Conservation (phyloP, 64 coral and sea anemone genomes). For the Porites lutea region DNA sequence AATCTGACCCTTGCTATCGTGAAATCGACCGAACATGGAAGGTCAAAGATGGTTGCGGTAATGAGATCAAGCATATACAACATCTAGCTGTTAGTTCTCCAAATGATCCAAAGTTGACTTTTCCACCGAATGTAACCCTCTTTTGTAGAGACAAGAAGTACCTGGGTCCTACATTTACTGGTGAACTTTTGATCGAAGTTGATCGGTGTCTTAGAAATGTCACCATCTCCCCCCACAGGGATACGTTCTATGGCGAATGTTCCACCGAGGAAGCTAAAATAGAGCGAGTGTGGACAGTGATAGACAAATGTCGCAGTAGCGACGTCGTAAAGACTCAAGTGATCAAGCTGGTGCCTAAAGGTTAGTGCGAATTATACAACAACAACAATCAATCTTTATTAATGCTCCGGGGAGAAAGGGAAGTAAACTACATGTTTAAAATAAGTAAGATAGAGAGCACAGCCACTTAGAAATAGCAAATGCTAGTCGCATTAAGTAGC, state of each 20-base stretch:
- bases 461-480: too few species aligned
- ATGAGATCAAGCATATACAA: background rate
- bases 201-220: background rate
- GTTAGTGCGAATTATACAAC: too few species aligned
- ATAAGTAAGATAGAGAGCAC: too few species aligned
- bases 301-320: background rate
- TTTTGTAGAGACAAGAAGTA: slow-evolving; percentile 23
- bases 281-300: slow-evolving; percentile 18
- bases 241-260: background rate
- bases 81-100: background rate
- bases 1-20: background rate
- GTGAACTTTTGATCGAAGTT: background rate
- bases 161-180: background rate
- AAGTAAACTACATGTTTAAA: too few species aligned
- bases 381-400: too few species aligned
- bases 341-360: slow-evolving; percentile 12
- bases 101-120: background rate
- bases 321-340: background rate
- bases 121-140: slow-evolving; percentile 21
- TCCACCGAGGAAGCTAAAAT: background rate
- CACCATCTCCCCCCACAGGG: background rate
- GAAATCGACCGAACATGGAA: slow-evolving; percentile 12
- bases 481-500: too few species aligned
- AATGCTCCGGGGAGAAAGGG: too few species aligned
- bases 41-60: slow-evolving; percentile 14